Base-by-base conservation (phyloP, 2,797 vertebrate genomes). In the Gallirallus australis region DNA sequence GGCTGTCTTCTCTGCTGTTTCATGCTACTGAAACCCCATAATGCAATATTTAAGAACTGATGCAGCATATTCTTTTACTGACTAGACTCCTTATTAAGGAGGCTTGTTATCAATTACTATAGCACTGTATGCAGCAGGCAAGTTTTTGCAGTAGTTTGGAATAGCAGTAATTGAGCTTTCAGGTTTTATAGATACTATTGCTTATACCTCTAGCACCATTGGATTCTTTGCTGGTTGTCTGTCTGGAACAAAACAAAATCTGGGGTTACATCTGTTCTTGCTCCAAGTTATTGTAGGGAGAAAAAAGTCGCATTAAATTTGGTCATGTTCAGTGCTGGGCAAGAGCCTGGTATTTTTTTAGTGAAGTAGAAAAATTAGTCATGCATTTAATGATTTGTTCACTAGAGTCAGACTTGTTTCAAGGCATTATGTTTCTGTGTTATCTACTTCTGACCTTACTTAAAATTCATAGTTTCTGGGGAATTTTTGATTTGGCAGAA, bases 341-440 rank as follows among this genome's bases (percentile, higher is more conserved):
- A 94, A 89, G 59, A 96, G n/a, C 88, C 93, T 90, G 90, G 77
- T 94, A 52, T 94, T 87, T 94, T 92, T 82, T 93, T 84, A 95
- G 82, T 70, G 13, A 83, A 94, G 56, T 91, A 84, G 81, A 94
- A 91, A 94, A 96, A 60, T 77, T 33, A 94, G 75, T 89, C 96
- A 90, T 94, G 95, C 80, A 3, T 90, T 68, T 90, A 89, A 89
- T 94, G 48, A 63, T 88, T 90, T 95, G 80, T 81, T 45, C 42
- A 45, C 42, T 45, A 86, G 37, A 89, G 37, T 72, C 84, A 63
- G 73, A 39, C 66, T 89, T 94, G 60, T 76, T 86, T 86, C 48
- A 93, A 84, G 66, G 70, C 68, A 50, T 70, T 90, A 66, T 79
- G 25, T 81, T 91, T 92, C 42, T 92, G 54, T 87, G 66, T 91